Conservation (phyloP, 1,140 invertebrate species). For the Mesaphorura yosii region DNA sequence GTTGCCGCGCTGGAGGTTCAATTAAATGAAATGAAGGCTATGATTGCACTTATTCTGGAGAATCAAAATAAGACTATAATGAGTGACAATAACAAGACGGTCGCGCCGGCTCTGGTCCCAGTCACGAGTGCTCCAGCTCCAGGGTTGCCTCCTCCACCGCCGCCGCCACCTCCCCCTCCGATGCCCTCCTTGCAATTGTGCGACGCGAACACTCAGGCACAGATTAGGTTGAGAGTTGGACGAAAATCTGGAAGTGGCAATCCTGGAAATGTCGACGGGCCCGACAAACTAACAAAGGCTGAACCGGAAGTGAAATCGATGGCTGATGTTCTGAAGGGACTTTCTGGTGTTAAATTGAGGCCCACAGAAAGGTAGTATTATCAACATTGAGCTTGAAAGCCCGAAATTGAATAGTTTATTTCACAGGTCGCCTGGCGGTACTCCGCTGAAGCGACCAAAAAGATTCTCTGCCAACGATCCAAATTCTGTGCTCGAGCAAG, state of each 20-base stretch:
- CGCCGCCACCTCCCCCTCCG: slow-evolving; percentile 15
- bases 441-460: slow-evolving; percentile 13
- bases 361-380: slow-evolving; percentile 2
- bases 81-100: too few relatives aligned
- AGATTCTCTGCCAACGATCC: slow-evolving; percentile 1
- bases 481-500: slow-evolving; percentile 6
- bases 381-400: background rate
- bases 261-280: slow-evolving; percentile 7
- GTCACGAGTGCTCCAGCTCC: background rate
- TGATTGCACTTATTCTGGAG: background rate
- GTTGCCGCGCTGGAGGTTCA: slow-evolving; percentile 3
- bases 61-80: background rate
- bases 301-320: slow-evolving; percentile 2
- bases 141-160: slow-evolving; percentile 8
- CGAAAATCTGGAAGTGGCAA: slow-evolving; percentile 1
- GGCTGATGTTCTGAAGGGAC: slow-evolving; percentile 20
- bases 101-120: too few relatives aligned
- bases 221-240: background rate
- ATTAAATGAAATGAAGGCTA: slow-evolving; percentile 2
- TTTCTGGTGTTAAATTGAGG: slow-evolving; percentile 16
- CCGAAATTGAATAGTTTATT: slow-evolving; percentile 2
- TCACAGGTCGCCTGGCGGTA: slow-evolving; percentile 21
- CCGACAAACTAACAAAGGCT: background rate
- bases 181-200: too few relatives aligned
- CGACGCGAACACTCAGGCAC: background rate